Percentiles rank a stretch among this genome's conserved stretches.
phyloP scores from a whole-genome alignment of 2,888 invertebrate species.

The Loripinus fragilis region DNA sequence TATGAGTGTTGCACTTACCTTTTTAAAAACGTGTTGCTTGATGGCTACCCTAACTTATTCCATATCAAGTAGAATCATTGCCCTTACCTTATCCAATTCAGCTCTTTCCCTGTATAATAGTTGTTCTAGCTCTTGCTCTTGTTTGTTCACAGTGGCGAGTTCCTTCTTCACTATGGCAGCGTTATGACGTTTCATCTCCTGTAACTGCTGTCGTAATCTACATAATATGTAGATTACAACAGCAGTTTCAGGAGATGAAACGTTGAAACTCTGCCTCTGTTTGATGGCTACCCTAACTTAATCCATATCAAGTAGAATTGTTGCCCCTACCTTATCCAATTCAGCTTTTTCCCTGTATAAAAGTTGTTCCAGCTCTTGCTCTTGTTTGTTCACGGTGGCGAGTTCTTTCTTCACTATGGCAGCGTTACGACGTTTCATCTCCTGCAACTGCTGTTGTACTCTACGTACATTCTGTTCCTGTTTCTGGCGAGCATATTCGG shows the following conservation, averaged over 20 bases:
- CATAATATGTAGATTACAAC: conserved; percentile 76
- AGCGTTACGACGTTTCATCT: conserved; percentile 75
- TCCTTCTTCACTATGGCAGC: conserved; percentile 75
- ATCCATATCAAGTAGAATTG: no score
- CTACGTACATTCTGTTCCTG: conserved; percentile 79
- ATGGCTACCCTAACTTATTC: no score
- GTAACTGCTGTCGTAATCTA: conserved; percentile 73
- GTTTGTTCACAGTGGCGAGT: conserved; percentile 64
- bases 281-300: no score
- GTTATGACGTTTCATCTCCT: conserved; percentile 74
- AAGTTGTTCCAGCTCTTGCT: conserved; percentile 77
- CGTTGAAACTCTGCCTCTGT: conserved; percentile 76
- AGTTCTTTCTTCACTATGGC: conserved; percentile 74
- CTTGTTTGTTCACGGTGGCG: conserved; percentile 66
- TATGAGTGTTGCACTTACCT: no score
- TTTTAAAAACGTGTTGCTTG: no score
- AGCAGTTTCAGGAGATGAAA: conserved; percentile 71
- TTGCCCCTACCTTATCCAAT: conserved; percentile 81
- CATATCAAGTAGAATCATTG: no score
- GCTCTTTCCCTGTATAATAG: conserved; percentile 78
- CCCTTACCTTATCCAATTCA: conserved; percentile 80
- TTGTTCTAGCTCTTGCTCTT: conserved; percentile 78
- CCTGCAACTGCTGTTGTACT: conserved; percentile 74
- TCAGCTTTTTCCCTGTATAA: conserved; percentile 78
- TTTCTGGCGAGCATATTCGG: conserved; percentile 80